phyloP scores from a whole-genome alignment of 2,888 invertebrate genomes.

The Nysson spinosus region DNA sequence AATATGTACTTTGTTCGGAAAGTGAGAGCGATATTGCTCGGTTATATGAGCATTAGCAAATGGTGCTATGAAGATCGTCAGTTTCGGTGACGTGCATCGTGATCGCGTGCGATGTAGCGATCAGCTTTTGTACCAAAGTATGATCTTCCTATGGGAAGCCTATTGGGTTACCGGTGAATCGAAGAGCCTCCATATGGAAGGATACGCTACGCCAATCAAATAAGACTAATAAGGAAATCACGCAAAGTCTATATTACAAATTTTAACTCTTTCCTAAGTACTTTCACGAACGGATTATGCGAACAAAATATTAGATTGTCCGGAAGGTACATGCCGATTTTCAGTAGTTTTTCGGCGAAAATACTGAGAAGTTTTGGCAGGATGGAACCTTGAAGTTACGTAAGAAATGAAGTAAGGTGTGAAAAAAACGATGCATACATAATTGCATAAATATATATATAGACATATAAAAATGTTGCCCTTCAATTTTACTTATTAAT shows the following conservation, averaged over 20 bases:
- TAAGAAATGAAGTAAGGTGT: too few species aligned
- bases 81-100: slow-evolving; percentile 72
- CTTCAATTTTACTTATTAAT: too few species aligned
- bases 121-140: slow-evolving; percentile 74
- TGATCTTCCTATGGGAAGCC: slow-evolving; percentile 74
- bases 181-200: slow-evolving; percentile 44
- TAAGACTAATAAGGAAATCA: slow-evolving; percentile 24
- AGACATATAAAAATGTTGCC: too few species aligned
- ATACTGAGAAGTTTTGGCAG: too few species aligned
- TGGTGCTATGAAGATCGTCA: slow-evolving; percentile 73
- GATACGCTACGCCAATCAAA: slow-evolving; percentile 17
- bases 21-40: slow-evolving; percentile 50
- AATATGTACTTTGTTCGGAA: slow-evolving; percentile 27
- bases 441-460: too few species aligned
- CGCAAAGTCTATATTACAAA: slow-evolving; percentile 11
- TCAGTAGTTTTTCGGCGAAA: too few species aligned
- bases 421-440: too few species aligned
- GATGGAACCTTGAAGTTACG: too few species aligned
- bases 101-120: slow-evolving; percentile 77
- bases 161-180: slow-evolving; percentile 71
- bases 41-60: slow-evolving; percentile 57
- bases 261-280: slow-evolving; percentile 13
- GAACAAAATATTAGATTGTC: too few species aligned
- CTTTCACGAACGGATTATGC: too few species aligned
- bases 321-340: too few species aligned